Evolutionary conservation across 1,140 invertebrate genomes (phyloP), one percentile per base, ranked within the genome.

Genomic region (Dendroctonus ponderosae): DNA sequence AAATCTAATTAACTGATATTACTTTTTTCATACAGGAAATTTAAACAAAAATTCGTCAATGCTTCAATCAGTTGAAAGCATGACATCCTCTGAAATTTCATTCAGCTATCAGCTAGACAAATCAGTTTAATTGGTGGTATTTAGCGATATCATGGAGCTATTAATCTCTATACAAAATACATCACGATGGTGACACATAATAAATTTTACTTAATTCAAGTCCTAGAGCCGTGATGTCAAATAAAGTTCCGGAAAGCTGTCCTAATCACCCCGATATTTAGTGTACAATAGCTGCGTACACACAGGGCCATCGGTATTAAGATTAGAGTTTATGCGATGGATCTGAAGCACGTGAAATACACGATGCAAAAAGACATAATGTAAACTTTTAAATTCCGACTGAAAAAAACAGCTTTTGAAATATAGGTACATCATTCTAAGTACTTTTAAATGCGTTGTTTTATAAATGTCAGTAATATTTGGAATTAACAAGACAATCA

Each of bases 111-210:
- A 56, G 44, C 11, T 44, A 46, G 48, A 50, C 64, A 50, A 66
- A 66, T 66, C 64, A 53, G 48, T 61, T 61, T 60, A 66, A 66
- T 66, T 66, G 64, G 37, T 15, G 56, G 41, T 53, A 60, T 61
- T 60, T 52, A 66, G 38, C 57, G 41, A 59, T 53, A 66, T 66
- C 56, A 60, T 51, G 56, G 50, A 54, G 37, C 64, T 51, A 66
- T 66, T 66, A 66, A 66, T 66, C 64, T 66, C 57, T 66, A 59
- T 66, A 66, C 57, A 66, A 60, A 66, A 66, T 61, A 66, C 64
- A 66, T 66, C 64, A 66, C 46, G 14, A 53, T 60, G 58, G 64
- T 66, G 64, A 66, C 64, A 66, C 50, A 60, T 60, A 60, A 66
- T 66, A 66, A 66, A 66, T 66, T 66, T 66, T 48, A 60, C 56